phyloP scores from a whole-genome alignment of 2,888 invertebrate genomes.

The Atethmia centrago region DNA sequence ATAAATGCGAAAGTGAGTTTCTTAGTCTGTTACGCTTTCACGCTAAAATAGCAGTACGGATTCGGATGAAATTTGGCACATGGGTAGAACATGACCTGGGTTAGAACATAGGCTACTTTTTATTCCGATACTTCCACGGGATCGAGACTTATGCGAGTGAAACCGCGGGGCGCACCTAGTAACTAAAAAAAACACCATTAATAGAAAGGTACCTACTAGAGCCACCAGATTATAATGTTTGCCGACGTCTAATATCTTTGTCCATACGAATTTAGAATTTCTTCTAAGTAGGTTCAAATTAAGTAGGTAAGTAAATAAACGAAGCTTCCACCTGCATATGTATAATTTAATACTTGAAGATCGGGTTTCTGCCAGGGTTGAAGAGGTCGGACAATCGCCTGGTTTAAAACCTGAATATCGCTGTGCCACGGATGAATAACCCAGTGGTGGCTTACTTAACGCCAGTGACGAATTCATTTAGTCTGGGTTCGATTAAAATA shows the following conservation, averaged over 20 bases:
- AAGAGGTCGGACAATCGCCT: slow-evolving; percentile 53
- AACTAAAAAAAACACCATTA: background rate
- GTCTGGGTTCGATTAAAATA: background rate
- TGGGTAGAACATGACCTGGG: no score
- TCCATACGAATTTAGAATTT: slow-evolving; percentile 15
- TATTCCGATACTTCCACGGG: no score
- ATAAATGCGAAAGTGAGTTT: no score
- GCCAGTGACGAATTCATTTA: slow-evolving; percentile 2
- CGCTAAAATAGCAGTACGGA: no score
- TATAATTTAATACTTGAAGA: slow-evolving; percentile 40
- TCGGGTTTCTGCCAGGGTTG: slow-evolving; percentile 54
- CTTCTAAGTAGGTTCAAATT: slow-evolving; percentile 12
- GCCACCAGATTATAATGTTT: background rate
- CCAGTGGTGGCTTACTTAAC: slow-evolving; percentile 28
- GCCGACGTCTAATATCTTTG: no score
- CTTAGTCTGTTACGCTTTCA: no score
- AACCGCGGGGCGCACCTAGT: no score
- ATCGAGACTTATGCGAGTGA: no score
- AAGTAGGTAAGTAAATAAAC: slow-evolving; percentile 29
- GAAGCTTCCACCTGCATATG: slow-evolving; percentile 24
- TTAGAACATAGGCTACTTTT: no score
- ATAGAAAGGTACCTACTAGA: background rate
- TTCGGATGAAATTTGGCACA: no score
- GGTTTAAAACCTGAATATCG: slow-evolving; percentile 49
- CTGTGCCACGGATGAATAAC: slow-evolving; percentile 36